phyloP scores from a whole-genome alignment of 2,113 vertebrate genomes.

The Eublepharis macularius region DNA sequence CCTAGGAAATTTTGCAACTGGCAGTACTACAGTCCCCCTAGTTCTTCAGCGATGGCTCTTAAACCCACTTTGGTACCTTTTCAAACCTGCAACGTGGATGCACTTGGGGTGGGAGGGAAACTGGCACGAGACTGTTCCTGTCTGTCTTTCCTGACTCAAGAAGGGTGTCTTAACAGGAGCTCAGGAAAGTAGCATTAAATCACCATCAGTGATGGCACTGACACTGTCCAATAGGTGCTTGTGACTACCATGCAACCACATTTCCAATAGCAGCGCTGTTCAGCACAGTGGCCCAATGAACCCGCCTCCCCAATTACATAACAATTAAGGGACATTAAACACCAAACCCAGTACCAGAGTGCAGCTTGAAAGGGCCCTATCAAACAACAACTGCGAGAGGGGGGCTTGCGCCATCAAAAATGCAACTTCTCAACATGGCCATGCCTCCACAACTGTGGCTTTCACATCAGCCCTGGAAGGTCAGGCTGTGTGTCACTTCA shows the following conservation, averaged over 20 bases:
- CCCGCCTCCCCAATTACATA: no score
- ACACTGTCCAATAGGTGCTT: not conserved
- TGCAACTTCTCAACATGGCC: not conserved
- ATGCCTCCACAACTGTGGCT: not conserved
- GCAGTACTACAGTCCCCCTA: not conserved
- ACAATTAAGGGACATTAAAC: no score
- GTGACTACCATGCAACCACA: not conserved
- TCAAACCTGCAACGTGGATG: not conserved
- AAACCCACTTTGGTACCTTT: not conserved
- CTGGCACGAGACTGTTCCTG: not conserved
- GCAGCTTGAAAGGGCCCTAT: no score
- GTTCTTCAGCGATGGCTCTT: not conserved
- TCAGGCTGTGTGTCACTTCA: no score
- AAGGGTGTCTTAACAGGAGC: not conserved
- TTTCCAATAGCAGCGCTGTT: not conserved
- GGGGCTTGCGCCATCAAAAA: not conserved
- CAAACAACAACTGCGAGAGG: no score
- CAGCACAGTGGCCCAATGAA: not conserved
- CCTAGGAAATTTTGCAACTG: no score
- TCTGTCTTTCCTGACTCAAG: not conserved
- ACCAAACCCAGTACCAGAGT: no score
- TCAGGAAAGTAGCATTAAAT: not conserved
- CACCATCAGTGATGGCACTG: not conserved
- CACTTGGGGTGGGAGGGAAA: not conserved
- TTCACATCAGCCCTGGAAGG: not conserved